A percentile compares a stretch with the other conserved stretches of the same genome.
These are phyloP conservation scores for Mus minutoides DNA, from an alignment of 2,797 vertebrate genomes.

Conservation along the genomic window DNA sequence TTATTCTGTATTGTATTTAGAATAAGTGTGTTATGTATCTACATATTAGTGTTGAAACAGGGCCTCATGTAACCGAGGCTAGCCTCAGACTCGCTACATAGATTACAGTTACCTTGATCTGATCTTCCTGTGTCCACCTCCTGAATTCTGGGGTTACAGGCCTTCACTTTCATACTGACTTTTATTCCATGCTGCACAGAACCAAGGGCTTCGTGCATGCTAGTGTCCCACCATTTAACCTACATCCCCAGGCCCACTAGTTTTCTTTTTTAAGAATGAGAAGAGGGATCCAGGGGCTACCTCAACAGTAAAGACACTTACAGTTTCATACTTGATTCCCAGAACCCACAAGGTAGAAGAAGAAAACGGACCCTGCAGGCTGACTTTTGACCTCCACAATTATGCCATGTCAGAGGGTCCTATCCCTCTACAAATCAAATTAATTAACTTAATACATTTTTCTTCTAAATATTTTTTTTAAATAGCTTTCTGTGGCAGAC, in stretches of 20 bases:
- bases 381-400: background rate
- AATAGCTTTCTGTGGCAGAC: background rate
- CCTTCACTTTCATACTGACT: background rate
- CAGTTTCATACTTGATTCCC: background rate
- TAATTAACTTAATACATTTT: background rate
- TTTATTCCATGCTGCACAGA: background rate
- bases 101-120: background rate
- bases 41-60: background rate
- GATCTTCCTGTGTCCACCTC: background rate
- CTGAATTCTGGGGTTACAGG: background rate
- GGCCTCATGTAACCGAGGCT: background rate
- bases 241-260: background rate
- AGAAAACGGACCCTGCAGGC: background rate
- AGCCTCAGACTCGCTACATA: background rate
- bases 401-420: background rate
- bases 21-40: background rate
- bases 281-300: background rate
- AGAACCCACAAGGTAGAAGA: background rate
- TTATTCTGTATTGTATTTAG: background rate
- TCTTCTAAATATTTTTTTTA: background rate
- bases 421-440: background rate
- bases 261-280: background rate
- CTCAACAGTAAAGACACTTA: background rate
- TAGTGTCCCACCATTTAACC: background rate
- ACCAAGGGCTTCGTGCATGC: background rate